Evolutionary conservation across 2,797 vertebrate genomes (phyloP).

Genomic region (Periparus ater): DNA sequence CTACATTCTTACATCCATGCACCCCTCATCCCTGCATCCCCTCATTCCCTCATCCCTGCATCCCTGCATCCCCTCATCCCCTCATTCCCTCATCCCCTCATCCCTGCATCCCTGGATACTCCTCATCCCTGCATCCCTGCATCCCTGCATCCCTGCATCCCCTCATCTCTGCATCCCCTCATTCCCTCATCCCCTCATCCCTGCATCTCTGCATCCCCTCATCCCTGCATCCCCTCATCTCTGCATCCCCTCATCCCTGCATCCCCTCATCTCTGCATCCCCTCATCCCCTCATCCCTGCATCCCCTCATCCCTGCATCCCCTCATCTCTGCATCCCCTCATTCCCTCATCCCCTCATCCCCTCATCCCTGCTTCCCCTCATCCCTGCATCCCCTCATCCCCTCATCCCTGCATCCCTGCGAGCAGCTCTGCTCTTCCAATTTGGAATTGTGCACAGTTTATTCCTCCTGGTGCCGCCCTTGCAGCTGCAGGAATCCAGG

Average conservation of each 20-base stretch:
- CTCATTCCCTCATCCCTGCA: accelerated
- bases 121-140: accelerated
- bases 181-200: too few species aligned
- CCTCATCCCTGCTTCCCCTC: accelerated
- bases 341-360: accelerated
- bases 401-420: too few species aligned
- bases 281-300: accelerated
- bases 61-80: accelerated
- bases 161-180: accelerated
- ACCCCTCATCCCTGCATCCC: accelerated
- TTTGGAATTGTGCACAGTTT: background rate
- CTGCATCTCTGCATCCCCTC: accelerated
- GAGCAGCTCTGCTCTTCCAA: background rate
- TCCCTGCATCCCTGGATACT: accelerated
- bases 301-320: too few species aligned
- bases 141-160: accelerated
- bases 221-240: too few species aligned
- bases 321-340: too few species aligned
- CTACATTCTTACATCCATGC: accelerated
- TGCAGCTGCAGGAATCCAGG: background rate
- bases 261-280: too few species aligned
- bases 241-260: accelerated
- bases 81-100: accelerated
- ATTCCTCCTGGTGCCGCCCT: background rate
- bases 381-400: too few species aligned